A percentile compares a stretch with the other conserved stretches of the same genome.
These are phyloP conservation scores for Axea sp. DNA, from an alignment of 2,888 invertebrate genomes.

Conservation along the genomic window DNA sequence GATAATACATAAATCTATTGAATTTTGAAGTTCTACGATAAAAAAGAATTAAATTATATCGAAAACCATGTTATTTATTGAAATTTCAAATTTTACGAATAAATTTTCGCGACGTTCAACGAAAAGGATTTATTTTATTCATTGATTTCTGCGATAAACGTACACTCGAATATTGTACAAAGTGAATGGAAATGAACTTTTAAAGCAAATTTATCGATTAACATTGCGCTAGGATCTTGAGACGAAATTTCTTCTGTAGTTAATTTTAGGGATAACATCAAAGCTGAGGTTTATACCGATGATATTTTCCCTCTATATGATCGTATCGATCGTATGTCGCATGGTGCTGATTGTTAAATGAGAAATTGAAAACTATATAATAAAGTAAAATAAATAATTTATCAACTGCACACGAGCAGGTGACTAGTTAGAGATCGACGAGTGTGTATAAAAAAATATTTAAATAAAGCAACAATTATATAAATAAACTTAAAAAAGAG, in stretches of 20 bases:
- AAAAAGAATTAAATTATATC: constrained; percentile 26
- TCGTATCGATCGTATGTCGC: constrained; percentile 60
- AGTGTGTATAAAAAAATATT: constrained; percentile 19
- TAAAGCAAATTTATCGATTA: constrained; percentile 35
- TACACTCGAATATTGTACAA: constrained; percentile 41
- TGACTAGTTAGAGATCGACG: constrained; percentile 22
- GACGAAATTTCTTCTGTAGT: constrained; percentile 46
- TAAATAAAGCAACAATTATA: constrained; percentile 23
- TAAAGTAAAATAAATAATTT: constrained; percentile 21
- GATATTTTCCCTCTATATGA: constrained; percentile 45
- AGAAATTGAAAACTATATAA: constrained; percentile 36
- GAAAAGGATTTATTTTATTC: constrained; percentile 2
- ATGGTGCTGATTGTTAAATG: constrained; percentile 58
- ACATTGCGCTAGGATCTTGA: constrained; percentile 39
- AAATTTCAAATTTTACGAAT: constrained; percentile 38
- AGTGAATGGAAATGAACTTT: constrained; percentile 49
- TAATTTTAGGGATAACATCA: constrained; percentile 42
- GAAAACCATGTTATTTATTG: constrained; percentile 20
- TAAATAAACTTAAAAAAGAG: constrained; percentile 11
- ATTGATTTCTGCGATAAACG: constrained; percentile 3
- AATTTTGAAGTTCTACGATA: constrained; percentile 3
- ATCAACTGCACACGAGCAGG: constrained; percentile 19
- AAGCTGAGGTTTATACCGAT: constrained; percentile 45
- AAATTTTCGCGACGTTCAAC: constrained; percentile 4
- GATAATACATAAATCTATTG: not conserved